Conservation (phyloP, 2,113 vertebrate genomes). For the Oryzias celebensis region DNA sequence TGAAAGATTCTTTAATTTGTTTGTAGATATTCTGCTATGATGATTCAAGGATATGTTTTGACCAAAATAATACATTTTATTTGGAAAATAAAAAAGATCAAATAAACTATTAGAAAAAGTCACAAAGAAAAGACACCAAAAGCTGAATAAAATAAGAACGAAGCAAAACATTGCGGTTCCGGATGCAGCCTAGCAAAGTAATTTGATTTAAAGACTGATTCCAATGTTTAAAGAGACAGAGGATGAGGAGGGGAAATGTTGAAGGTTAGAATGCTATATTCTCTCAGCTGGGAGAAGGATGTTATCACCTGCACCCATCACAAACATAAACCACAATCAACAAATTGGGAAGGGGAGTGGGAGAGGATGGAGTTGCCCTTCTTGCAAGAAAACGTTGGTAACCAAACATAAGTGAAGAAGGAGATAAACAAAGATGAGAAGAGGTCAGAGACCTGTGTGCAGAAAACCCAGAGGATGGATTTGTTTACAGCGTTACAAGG, state of each 20-base stretch:
- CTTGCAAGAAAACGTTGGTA: conserved; percentile 25
- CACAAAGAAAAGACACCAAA: conserved; percentile 8
- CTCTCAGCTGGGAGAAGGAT: conserved; percentile 31
- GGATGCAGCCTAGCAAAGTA: conserved; percentile 36
- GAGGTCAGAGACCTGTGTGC: conserved; percentile 23
- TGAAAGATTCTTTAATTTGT: too few relatives aligned
- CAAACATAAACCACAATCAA: conserved; percentile 21
- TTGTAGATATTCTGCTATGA: not conserved
- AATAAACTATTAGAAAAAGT: conserved; percentile 8
- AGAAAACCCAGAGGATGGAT: conserved; percentile 46
- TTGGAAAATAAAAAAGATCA: not conserved
- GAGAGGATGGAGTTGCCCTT: conserved; percentile 18
- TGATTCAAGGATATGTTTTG: not conserved
- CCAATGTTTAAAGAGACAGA: conserved; percentile 54
- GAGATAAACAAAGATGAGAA: conserved; percentile 43
- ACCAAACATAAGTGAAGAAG: conserved; percentile 32
- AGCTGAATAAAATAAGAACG: conserved; percentile 11
- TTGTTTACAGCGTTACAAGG: conserved; percentile 55
- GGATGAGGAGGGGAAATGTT: conserved; percentile 2
- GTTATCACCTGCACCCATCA: not conserved
- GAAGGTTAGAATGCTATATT: conserved; percentile 28
- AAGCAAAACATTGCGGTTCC: conserved; percentile 26
- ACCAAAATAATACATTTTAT: not conserved
- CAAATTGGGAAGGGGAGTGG: conserved; percentile 4
- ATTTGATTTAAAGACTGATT: conserved; percentile 50